phyloP scores from a whole-genome alignment of 2,797 vertebrate species.

The Momotus momota region DNA sequence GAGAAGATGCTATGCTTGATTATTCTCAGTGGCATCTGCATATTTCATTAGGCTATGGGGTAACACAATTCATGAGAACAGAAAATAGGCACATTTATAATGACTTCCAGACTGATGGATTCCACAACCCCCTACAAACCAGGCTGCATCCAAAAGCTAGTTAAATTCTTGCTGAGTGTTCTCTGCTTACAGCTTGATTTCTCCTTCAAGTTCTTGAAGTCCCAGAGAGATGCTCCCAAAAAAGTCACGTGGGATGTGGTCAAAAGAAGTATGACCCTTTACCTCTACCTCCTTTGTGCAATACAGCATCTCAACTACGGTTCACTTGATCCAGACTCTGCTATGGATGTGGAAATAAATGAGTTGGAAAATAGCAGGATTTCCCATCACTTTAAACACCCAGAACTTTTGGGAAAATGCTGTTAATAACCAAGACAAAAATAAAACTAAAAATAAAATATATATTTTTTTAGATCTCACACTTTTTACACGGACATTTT shows the following conservation, averaged over 20 bases:
- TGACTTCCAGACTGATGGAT: neutral
- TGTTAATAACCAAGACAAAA: neutral
- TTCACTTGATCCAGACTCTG: neutral
- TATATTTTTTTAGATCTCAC: neutral
- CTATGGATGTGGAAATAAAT: neutral
- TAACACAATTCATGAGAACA: constrained; percentile 21
- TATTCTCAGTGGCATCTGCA: constrained; percentile 62
- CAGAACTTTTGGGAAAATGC: neutral
- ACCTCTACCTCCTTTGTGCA: neutral
- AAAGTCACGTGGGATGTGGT: rapidly evolving
- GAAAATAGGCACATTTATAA: neutral
- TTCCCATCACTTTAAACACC: neutral
- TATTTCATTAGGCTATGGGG: constrained; percentile 24
- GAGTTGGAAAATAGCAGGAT: neutral
- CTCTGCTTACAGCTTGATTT: neutral
- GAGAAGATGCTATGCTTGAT: constrained; percentile 59
- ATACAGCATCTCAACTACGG: neutral
- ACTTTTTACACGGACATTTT: neutral
- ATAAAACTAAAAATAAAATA: neutral
- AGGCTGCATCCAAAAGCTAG: neutral
- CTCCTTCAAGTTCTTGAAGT: neutral
- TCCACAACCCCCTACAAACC: neutral
- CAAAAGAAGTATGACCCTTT: neutral
- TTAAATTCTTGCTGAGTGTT: neutral
- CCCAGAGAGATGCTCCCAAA: neutral